A percentile compares a stretch with the other conserved stretches of the same genome.
Conservation (phyloP, 2,797 vertebrate genomes). For the Artibeus lituratus region DNA sequence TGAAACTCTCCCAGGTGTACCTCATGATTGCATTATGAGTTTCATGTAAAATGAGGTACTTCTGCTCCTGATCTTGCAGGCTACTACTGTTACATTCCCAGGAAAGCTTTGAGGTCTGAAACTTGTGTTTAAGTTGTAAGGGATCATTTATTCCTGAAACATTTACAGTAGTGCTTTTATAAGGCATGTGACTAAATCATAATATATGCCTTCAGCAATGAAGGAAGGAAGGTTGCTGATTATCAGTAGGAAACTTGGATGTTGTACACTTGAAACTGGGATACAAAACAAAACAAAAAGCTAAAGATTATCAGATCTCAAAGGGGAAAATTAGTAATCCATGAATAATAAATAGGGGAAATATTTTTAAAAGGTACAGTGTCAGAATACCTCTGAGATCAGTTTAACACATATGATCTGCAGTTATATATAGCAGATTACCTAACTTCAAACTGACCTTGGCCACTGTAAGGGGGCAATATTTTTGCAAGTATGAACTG, state of each 20-base stretch:
- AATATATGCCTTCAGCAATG: conserved; percentile 52
- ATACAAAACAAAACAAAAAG: conserved; percentile 40
- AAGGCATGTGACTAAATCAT: conserved; percentile 50
- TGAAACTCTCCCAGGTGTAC: neutral
- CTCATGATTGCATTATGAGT: neutral
- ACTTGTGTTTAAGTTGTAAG: conserved; percentile 41
- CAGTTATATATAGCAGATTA: conserved; percentile 74
- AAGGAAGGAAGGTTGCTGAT: conserved; percentile 51
- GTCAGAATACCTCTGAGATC: conserved; percentile 60
- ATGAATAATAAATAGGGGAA: conserved; percentile 70
- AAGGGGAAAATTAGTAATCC: conserved; percentile 56
- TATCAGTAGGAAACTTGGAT: conserved; percentile 63
- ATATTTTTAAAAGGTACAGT: conserved; percentile 64
- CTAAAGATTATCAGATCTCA: conserved; percentile 40
- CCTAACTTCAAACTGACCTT: conserved; percentile 76
- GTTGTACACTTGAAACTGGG: conserved; percentile 36
- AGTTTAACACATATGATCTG: conserved; percentile 65
- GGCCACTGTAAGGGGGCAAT: conserved; percentile 68
- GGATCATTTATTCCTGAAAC: conserved; percentile 56
- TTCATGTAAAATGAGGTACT: neutral
- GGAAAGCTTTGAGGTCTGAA: conserved; percentile 39
- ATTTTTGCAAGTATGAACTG: conserved; percentile 80
- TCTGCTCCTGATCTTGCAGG: neutral
- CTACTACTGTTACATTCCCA: neutral
- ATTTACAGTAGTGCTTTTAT: conserved; percentile 56